Conservation (phyloP, 1,140 invertebrate species). For the Conopomorpha cramerella region DNA sequence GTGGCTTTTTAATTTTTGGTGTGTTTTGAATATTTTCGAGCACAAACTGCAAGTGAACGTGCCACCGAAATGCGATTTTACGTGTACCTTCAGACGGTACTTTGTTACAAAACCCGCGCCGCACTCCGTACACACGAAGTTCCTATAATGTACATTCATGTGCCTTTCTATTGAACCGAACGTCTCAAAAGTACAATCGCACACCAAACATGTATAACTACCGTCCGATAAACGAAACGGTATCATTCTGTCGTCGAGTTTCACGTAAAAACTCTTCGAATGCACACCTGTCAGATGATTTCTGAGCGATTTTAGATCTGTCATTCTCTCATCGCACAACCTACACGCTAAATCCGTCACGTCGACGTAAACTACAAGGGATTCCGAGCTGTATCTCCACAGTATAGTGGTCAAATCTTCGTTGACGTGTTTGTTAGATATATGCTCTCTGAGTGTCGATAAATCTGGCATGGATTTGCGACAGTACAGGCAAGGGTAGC, state of each 20-base stretch:
- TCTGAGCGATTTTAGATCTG: conserved; percentile 30
- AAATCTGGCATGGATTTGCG: conserved; percentile 25
- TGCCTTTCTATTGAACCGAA: conserved; percentile 44
- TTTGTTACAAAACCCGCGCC: conserved; percentile 38
- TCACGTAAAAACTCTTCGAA: conserved; percentile 23
- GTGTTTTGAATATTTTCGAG: background rate
- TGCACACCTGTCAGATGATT: conserved; percentile 28
- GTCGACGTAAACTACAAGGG: conserved; percentile 35
- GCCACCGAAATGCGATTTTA: conserved; percentile 12
- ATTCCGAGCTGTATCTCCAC: conserved; percentile 23
- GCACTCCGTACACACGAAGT: conserved; percentile 43
- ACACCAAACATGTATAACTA: conserved; percentile 29
- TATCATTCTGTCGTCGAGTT: conserved; percentile 30
- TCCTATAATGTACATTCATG: conserved; percentile 45
- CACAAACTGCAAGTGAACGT: background rate
- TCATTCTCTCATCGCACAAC: conserved; percentile 15
- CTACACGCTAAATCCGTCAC: conserved; percentile 29
- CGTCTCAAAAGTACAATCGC: conserved; percentile 36
- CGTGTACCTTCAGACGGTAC: conserved; percentile 31
- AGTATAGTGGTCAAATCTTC: conserved; percentile 21
- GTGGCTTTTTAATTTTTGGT: background rate
- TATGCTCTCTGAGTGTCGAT: conserved; percentile 22
- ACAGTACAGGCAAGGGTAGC: conserved; percentile 43
- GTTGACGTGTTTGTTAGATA: conserved; percentile 16
- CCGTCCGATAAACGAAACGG: conserved; percentile 27